Conservation (phyloP, 2,113 vertebrate species). For the Upupa epops region DNA sequence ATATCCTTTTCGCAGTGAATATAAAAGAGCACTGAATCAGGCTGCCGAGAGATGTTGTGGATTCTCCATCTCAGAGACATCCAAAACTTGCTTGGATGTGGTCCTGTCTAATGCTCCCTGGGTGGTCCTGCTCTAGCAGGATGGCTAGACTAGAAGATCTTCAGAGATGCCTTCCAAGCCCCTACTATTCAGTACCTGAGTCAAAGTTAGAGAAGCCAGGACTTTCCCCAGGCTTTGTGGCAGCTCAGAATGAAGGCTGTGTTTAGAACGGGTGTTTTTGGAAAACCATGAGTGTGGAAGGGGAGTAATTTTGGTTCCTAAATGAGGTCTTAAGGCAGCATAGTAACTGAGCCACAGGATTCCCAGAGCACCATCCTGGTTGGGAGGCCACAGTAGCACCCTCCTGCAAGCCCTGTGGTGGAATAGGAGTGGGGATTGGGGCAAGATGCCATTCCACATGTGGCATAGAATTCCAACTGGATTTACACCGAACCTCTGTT, state of each 20-base stretch:
- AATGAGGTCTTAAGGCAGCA: slow-evolving; percentile 58
- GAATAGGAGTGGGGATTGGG: too few relatives aligned
- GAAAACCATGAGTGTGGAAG: slow-evolving; percentile 66
- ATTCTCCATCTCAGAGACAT: too few relatives aligned
- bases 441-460: too few relatives aligned
- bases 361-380: slow-evolving; percentile 4
- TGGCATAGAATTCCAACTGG: too few relatives aligned
- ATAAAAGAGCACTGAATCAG: too few relatives aligned
- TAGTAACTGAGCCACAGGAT: slow-evolving; percentile 17
- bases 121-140: too few relatives aligned
- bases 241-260: slow-evolving; percentile 12
- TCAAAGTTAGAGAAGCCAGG: slow-evolving; percentile 12
- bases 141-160: too few relatives aligned
- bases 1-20: too few relatives aligned
- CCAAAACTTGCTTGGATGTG: too few relatives aligned
- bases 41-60: too few relatives aligned
- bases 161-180: not conserved
- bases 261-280: slow-evolving; percentile 28
- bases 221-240: slow-evolving; percentile 13
- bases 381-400: not conserved
- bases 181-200: not conserved
- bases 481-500: too few relatives aligned
- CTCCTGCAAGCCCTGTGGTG: not conserved
- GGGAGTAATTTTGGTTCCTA: slow-evolving; percentile 68
- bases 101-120: too few relatives aligned